Evolutionary conservation across 2,888 invertebrate genomes (phyloP), one percentile per base, ranked within the genome.

Genomic region (Drosophila putrida): DNA sequence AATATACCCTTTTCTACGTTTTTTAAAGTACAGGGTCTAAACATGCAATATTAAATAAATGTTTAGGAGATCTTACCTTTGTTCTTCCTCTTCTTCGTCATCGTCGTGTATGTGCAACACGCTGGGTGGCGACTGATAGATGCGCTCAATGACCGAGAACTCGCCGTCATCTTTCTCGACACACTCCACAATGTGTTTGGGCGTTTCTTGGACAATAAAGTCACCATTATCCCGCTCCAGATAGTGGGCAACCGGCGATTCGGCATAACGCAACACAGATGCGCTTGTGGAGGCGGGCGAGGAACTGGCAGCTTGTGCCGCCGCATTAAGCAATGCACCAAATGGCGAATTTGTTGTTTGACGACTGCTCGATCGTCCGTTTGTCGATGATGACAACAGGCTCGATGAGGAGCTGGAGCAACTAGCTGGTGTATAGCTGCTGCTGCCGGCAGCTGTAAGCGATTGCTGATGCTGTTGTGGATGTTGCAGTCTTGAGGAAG

Each of bases 81-180:
- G 64, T 6, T 65, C 75, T 9, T 75, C 70, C 15, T 88, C 90
- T 2, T 88, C 89, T 0, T 91, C 91, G 13, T 90, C 88, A 15
- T 91, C 92, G 41, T 92, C 92, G 61, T 91, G 91, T 65, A 92
- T 92, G 70, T 92, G 92, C 58, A 92, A 74, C 36, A 92, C 91
- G 78, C 92, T 91, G 62, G 91, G 92, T 43, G 92, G 92, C 58
- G 92, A 91, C 58, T 91, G 91, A 77, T 93, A 90, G 43, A 93
- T 91, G 66, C 92, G 91, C 69, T 93, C 93, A 57, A 92, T 92
- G n/a, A 93, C 93, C 9, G 92, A 92, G 78, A 92, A 93, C 58
- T 92, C 92, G 0, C 92, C 92, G 72, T 91, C 90, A 15, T 93
- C 92, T 55, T 91, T 92, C 70, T 93, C 93, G 9, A 93, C 91